Base-by-base conservation (phyloP, 2,113 vertebrate genomes). In the Uria lomvia region DNA sequence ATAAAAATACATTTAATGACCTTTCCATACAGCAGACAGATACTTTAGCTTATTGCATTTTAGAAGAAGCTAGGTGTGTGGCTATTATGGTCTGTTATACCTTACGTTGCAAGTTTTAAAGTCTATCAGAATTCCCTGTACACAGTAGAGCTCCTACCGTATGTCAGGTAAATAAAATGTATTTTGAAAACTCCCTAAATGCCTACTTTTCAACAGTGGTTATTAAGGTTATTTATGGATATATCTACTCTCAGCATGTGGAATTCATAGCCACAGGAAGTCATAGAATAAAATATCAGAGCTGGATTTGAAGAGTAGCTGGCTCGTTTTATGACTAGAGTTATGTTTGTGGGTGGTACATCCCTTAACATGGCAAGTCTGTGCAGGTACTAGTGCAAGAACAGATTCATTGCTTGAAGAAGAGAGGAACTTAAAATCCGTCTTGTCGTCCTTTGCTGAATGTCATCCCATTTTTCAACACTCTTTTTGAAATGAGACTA, bases 131-230 rank as follows among this genome's bases (percentile, higher is more conserved):
- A 91, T 56, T 86, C 66, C 20, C 58, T 56, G 60, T 71, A 59
- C 47, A 82, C 92, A 94, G 73, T 23, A 79, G 34, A 91, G 22
- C 11, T 85, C n/a, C 43, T 52, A 67, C 38, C 17, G 5, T 74
- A 72, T 40, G 52, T 47, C 55, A 86, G 60, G 55, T 66, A 68
- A 92, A 95, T 88, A 90, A 77, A 22, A 4, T 52, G 50, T 47
- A 62, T 90, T 97, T 95, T 94, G 67, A 96, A 96, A 95, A 90
- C 40, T 87, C 85, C 56, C 77, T 83, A 55, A 93, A 92, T 34
- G 65, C n/a, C 53, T 88, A 72, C 55, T 78, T 94, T 94, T 94
- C 81, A 89, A 55, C 66, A 86, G 6, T 38, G 38, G 75, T 60
- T 93, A 70, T 91, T 93, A 94, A 76, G 43, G 34, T 94, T 84